These are phyloP conservation scores for Bombyx mandarina DNA, from an alignment of 1,140 invertebrate species.

Conservation along the genomic window DNA sequence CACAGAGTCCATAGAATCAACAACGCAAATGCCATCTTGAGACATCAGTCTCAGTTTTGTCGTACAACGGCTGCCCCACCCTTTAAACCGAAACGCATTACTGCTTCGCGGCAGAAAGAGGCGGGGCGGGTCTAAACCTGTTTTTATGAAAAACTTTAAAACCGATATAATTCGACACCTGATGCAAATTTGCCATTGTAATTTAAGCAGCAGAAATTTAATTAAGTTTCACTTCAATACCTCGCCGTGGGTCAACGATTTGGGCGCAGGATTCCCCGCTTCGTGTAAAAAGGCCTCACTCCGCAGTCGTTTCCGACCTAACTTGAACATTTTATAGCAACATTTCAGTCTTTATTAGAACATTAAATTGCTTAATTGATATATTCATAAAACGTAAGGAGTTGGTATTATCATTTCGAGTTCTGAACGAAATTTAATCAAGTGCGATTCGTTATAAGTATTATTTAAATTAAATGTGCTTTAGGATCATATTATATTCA, in stretches of 20 bases:
- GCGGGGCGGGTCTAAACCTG: no score
- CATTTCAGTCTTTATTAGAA: slow-evolving; percentile 27
- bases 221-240: slow-evolving; percentile 48
- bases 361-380: slow-evolving; percentile 29
- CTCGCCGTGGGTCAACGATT: slow-evolving; percentile 36
- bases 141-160: no score
- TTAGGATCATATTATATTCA: neutral
- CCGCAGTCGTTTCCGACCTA: slow-evolving; percentile 32
- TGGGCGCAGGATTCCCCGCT: slow-evolving; percentile 29
- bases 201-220: slow-evolving; percentile 53
- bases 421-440: slow-evolving; percentile 2
- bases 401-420: slow-evolving; percentile 13
- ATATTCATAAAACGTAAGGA: slow-evolving; percentile 17
- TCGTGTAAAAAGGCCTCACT: slow-evolving; percentile 40
- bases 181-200: slow-evolving; percentile 47
- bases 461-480: slow-evolving; percentile 1
- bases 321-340: slow-evolving; percentile 25
- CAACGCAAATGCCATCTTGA: no score
- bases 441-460: no score
- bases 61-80: no score
- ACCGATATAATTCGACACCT: slow-evolving; percentile 2
- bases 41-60: no score
- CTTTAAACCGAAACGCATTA: no score
- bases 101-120: no score
- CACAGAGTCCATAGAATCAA: no score